Base-by-base conservation (phyloP, 2,797 vertebrate genomes). In the Trichosurus vulpecula region DNA sequence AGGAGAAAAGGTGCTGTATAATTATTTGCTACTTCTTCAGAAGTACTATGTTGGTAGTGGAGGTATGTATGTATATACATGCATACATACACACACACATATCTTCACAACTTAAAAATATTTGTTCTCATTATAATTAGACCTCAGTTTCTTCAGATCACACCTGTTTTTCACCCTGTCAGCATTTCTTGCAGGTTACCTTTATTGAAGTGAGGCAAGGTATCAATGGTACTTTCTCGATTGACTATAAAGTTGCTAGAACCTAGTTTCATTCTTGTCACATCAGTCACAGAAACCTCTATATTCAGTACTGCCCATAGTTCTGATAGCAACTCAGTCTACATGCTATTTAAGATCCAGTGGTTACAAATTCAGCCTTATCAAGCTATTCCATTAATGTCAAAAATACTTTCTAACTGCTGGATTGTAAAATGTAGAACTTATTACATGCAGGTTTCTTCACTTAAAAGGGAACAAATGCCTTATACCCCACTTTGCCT, bases 371-470 rank as follows among this genome's bases (percentile, higher is more conserved):
- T 81, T 81, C 31, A 58, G 25, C 57, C 57, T 3, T 3, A 11
- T 58, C 66, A 93, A 95, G 91, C 91, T 56, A 66, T 58, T 54
- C 90, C 57, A 66, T 58, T 54, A 12, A n/a, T 95, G 93, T 95
- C 56, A 13, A 74, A 87, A 96, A 90, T 8, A 41, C 94, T 61
- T 92, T 54, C n/a, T 16, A 56, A 22, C 54, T 90, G 12, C 54
- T 94, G 94, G 41, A 91, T 94, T 54, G 35, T 92, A 22, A 56
- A 41, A 94, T 41, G 52, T 93, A 9, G 2, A 91, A 14, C 53
- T 57, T 92, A 19, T 94, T 51, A 66, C 89, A 11, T 61, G 89
- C 5, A 41, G 14, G 93, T 91, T 25, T 16, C 74, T 47, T 93
- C 16, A 35, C 53, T 81, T 35, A 66, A 56, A 66, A 56, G 81